Evolutionary conservation across 2,888 invertebrate species (phyloP).

Genomic region (Loripinus fragilis): DNA sequence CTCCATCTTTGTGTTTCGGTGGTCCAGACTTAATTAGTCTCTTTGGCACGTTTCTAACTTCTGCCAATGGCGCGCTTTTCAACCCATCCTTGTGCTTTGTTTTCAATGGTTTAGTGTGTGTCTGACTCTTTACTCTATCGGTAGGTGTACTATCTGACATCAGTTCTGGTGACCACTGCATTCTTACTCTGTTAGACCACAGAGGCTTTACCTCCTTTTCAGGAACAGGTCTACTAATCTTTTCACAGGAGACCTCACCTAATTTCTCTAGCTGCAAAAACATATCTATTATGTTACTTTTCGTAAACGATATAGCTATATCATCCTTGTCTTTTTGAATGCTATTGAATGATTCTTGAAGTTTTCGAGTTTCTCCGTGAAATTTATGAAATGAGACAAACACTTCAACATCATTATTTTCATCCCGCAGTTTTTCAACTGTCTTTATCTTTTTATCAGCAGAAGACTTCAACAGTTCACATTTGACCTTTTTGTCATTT

Average conservation of each 20-base stretch:
- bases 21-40: background rate
- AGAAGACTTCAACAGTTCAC: background rate
- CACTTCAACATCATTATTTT: conserved; percentile 8
- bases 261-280: background rate
- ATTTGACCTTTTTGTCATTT: background rate
- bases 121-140: background rate
- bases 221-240: background rate
- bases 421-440: background rate
- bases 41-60: background rate
- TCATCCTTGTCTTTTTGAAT: conserved; percentile 1
- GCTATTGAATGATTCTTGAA: background rate
- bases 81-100: background rate
- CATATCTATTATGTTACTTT: background rate
- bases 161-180: background rate
- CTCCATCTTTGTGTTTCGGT: background rate
- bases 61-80: conserved; percentile 1
- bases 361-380: conserved; percentile 3
- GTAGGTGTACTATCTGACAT: background rate
- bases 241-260: background rate
- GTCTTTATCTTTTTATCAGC: conserved; percentile 1
- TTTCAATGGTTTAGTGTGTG: background rate
- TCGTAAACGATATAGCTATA: background rate
- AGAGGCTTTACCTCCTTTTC: conserved; percentile 2
- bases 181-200: background rate
- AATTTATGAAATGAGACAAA: conserved; percentile 2